These are phyloP conservation scores for Chelmon rostratus DNA, from an alignment of 2,797 vertebrate genomes.

Conservation along the genomic window DNA sequence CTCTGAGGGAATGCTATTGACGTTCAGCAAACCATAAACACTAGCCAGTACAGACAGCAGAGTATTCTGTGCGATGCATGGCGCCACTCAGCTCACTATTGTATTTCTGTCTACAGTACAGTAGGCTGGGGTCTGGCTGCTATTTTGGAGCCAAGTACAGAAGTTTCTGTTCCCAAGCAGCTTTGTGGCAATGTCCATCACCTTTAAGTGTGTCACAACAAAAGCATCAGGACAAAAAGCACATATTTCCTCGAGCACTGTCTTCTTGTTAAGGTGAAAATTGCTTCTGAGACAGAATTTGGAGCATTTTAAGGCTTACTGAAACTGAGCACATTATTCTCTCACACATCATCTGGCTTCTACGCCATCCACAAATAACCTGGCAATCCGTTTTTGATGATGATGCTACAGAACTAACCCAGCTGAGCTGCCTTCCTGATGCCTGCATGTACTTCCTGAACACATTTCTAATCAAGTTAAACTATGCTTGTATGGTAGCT, in stretches of 20 bases:
- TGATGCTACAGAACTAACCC: not conserved
- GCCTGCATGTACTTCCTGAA: slow-evolving; percentile 9
- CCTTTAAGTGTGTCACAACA: not conserved
- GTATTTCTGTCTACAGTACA: not conserved
- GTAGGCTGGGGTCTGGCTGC: not conserved
- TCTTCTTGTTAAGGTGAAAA: slow-evolving; percentile 12
- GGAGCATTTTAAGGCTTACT: not conserved
- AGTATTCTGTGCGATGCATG: not conserved
- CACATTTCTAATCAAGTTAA: not conserved
- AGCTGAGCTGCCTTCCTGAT: not conserved
- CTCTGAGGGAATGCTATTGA: slow-evolving; percentile 7
- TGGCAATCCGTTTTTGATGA: slow-evolving; percentile 21
- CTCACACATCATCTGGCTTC: slow-evolving; percentile 24
- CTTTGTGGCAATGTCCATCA: not conserved
- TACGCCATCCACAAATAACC: slow-evolving; percentile 15
- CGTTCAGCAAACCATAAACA: slow-evolving; percentile 18
- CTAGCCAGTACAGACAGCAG: not conserved
- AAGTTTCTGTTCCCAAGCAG: slow-evolving; percentile 1
- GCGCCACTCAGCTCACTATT: slow-evolving; percentile 8
- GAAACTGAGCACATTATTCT: slow-evolving; percentile 7
- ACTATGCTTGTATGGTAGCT: not conserved
- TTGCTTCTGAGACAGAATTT: not conserved
- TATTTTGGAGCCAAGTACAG: not conserved
- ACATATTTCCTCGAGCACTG: not conserved
- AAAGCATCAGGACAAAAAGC: not conserved